A percentile compares a stretch with the other conserved stretches of the same genome.
Evolutionary conservation across 1,140 invertebrate species (phyloP).

Genomic region (Maniola jurtina): DNA sequence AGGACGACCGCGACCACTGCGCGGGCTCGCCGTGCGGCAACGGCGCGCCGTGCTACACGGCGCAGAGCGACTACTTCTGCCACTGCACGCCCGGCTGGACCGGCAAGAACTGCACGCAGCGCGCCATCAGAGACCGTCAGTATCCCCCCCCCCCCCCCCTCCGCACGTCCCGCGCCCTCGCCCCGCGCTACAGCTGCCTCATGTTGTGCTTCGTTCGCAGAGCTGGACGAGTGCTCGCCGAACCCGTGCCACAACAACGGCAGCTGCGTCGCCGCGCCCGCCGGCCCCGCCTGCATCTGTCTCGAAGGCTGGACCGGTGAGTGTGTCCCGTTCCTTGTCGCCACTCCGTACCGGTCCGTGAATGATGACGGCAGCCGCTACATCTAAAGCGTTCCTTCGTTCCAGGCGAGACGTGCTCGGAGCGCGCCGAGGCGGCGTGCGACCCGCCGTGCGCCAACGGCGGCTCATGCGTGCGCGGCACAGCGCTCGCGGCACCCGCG

Average conservation of each 20-base stretch:
- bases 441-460: conserved; percentile 92
- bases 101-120: conserved; percentile 93
- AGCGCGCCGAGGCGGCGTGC: conserved; percentile 82
- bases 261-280: conserved; percentile 88
- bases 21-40: conserved; percentile 90
- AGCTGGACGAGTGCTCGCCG: conserved; percentile 88
- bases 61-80: conserved; percentile 92
- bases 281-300: conserved; percentile 90
- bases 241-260: conserved; percentile 92
- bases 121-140: conserved; percentile 65
- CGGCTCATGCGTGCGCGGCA: conserved; percentile 85
- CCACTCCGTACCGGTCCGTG: not conserved
- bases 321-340: not conserved
- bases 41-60: conserved; percentile 89
- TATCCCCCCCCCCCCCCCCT: not conserved
- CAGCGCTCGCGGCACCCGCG: conserved; percentile 62
- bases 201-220: conserved; percentile 66
- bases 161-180: not conserved
- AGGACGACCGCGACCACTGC: conserved; percentile 91
- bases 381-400: not conserved
- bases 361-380: too few species aligned
- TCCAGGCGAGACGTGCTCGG: conserved; percentile 55
- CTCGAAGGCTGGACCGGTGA: conserved; percentile 85
- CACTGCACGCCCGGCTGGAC: conserved; percentile 92
- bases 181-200: too few species aligned